Evolutionary conservation across 2,113 vertebrate species (phyloP), one percentile per base, ranked within the genome.

Genomic region (Mus musculus): DNA sequence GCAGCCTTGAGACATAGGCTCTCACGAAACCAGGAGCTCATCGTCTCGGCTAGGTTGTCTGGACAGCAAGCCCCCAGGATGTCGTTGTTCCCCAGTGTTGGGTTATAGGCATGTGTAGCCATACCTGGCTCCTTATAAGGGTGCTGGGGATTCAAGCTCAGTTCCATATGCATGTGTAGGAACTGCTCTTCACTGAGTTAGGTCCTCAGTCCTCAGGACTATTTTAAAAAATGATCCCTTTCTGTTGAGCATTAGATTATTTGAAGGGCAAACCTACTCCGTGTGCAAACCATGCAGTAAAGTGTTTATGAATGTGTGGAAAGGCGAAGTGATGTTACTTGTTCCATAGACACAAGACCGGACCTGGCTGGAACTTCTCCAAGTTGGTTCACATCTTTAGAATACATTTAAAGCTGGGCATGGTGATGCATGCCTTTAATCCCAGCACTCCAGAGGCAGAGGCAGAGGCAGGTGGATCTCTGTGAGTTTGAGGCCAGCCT

Each of bases 261-360:
- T 33, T 52, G 61, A 36, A 72, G n/a, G 39, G 20, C 24, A 91
- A 11, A 46, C 63, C 59, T 10, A 75, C 28, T 93, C 88, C 81
- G 39, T 95, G 76, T 92, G 67, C n/a, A 61, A n/a, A 56, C 13
- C 67, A 49, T 1, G n/a, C 1, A 42, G 39, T 54, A 67, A 95
- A 90, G 49, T 46, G 63, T 95, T 88, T 59, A 33, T 76, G 61
- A 90, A 7, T 17, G 61, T 4, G 46, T 13, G 12, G 8, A 12
- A 63, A 67, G 72, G 22, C 78, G 39, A 92, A 76, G 80, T 65
- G 59, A 96, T 89, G 59, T 88, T 95, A 72, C 7, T 4, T 88
- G 16, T 24, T 91, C n/a, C 39, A 54, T 10, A 67, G 42, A 65
- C 28, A 30, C 8, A 91, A 28, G 76, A 30, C 7, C 46, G 16